Conservation (phyloP, 2,113 vertebrate species). For the Aldabrachelys gigantea region DNA sequence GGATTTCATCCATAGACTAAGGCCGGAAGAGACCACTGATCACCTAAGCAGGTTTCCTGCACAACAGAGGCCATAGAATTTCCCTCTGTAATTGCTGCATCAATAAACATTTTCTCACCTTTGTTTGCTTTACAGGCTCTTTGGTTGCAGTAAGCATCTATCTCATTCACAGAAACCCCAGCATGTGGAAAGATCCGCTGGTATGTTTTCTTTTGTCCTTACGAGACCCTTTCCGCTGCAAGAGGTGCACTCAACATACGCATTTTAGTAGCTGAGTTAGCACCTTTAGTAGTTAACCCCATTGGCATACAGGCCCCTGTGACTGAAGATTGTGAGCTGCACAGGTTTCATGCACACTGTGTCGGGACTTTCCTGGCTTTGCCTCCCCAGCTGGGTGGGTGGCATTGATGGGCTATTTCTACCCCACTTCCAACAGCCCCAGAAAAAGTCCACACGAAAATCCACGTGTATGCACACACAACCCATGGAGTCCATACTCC, state of each 20-base stretch:
- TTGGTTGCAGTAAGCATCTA: constrained; percentile 8
- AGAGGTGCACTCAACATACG: neutral
- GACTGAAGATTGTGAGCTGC: rapidly evolving
- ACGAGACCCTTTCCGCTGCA: neutral
- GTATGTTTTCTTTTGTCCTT: constrained; percentile 41
- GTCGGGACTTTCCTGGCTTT: rapidly evolving
- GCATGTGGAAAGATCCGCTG: constrained; percentile 67
- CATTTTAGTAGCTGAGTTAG: neutral
- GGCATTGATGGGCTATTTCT: neutral
- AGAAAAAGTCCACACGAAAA: neutral
- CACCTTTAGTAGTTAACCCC: neutral
- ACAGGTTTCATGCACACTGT: neutral
- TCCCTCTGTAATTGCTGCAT: neutral
- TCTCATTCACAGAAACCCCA: constrained; percentile 64
- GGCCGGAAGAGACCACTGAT: neutral
- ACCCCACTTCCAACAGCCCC: neutral
- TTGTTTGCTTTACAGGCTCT: constrained; percentile 12
- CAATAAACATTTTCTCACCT: neutral
- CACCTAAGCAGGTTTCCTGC: neutral
- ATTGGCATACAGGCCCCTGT: neutral
- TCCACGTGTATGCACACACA: neutral
- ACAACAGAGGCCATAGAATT: neutral
- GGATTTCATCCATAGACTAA: neutral
- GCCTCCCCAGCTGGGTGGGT: neutral
- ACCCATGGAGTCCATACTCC: rapidly evolving